Percentiles rank a stretch among this genome's conserved stretches.
Conservation (phyloP, 2,113 vertebrate genomes). For the Larimichthys polyactis region DNA sequence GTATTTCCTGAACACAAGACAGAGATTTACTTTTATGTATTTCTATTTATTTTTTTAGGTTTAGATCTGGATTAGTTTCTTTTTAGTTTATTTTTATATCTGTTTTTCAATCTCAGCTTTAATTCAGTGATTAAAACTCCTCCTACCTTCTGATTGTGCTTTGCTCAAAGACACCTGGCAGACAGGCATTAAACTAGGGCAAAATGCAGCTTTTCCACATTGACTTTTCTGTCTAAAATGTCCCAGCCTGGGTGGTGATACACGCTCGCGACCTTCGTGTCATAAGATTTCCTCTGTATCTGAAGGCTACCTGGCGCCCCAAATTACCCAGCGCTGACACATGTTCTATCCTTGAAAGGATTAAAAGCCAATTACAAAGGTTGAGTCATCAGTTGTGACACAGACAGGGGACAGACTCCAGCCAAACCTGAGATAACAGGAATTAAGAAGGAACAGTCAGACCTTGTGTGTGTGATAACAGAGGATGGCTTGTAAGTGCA, state of each 20-base stretch:
- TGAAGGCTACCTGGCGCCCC: slow-evolving; percentile 19
- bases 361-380: slow-evolving; percentile 67
- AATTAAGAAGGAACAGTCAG: slow-evolving; percentile 29
- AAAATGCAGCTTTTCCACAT: background rate
- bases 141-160: background rate
- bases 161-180: background rate
- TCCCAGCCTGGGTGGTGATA: slow-evolving; percentile 25
- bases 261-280: slow-evolving; percentile 41
- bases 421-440: slow-evolving; percentile 46
- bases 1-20: background rate
- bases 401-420: slow-evolving; percentile 25
- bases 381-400: slow-evolving; percentile 64
- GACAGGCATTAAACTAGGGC: background rate
- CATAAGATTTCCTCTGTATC: slow-evolving; percentile 33
- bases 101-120: background rate
- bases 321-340: slow-evolving; percentile 52
- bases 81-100: background rate
- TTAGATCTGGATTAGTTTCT: background rate
- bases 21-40: background rate
- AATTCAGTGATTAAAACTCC: background rate
- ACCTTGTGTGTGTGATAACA: slow-evolving; percentile 9
- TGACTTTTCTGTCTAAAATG: slow-evolving; percentile 18
- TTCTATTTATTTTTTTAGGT: background rate
- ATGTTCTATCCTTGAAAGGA: slow-evolving; percentile 50
- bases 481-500: background rate